phyloP scores from a whole-genome alignment of 2,888 invertebrate genomes.

The Carterocephalus palaemon region DNA sequence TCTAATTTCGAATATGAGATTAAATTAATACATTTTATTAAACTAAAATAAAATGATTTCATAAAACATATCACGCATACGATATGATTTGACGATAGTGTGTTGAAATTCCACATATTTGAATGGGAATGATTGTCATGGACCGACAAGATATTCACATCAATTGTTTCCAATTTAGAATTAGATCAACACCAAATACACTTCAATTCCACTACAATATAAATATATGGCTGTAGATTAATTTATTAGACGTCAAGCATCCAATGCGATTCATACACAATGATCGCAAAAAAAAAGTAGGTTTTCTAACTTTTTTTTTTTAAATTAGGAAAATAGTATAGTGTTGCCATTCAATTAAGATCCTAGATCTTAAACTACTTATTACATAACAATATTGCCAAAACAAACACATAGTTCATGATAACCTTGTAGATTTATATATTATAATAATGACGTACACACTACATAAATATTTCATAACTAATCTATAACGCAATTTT shows the following conservation, averaged over 20 bases:
- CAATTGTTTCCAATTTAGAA: neutral
- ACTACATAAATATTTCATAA: constrained; percentile 22
- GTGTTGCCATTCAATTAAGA: constrained; percentile 3
- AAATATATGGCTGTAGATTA: constrained; percentile 15
- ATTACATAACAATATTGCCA: constrained; percentile 18
- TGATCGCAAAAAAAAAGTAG: no score
- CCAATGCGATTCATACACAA: neutral
- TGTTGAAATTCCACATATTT: no score
- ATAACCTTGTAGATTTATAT: constrained; percentile 22
- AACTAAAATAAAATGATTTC: no score
- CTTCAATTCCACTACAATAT: constrained; percentile 6
- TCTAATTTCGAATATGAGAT: no score
- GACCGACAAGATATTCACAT: constrained; percentile 4
- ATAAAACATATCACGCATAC: no score
- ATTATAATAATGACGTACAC: constrained; percentile 20
- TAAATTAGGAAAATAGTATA: neutral
- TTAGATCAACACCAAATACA: constrained; percentile 2
- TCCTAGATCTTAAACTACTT: constrained; percentile 5
- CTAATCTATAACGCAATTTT: constrained; percentile 7
- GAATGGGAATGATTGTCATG: no score
- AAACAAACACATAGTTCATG: constrained; percentile 21
- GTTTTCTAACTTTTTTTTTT: neutral
- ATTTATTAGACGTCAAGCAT: neutral
- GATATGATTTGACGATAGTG: no score
- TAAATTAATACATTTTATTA: no score